These are phyloP conservation scores for Rosalia funebris DNA, from an alignment of 2,888 invertebrate genomes.

Conservation along the genomic window DNA sequence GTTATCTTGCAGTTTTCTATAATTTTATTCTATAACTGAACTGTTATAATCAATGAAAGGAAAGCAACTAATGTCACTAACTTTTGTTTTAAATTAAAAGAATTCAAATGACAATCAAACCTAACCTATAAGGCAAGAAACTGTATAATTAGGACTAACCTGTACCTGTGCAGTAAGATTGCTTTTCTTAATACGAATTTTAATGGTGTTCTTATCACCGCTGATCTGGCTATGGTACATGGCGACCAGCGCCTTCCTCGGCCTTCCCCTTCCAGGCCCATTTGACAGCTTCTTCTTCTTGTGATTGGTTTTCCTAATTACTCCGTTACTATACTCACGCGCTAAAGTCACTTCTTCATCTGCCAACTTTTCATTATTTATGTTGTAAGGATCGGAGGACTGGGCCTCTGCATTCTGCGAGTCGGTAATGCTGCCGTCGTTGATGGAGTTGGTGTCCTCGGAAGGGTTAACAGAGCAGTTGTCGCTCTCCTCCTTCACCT, in stretches of 20 bases:
- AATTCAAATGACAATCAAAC: too few relatives aligned
- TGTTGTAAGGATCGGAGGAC: constrained; percentile 36
- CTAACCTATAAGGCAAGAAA: background rate
- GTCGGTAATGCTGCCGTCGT: constrained; percentile 26
- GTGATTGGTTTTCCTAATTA: constrained; percentile 46
- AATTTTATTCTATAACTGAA: too few relatives aligned
- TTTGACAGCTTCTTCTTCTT: constrained; percentile 52
- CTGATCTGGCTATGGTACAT: constrained; percentile 72
- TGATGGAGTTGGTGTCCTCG: constrained; percentile 28
- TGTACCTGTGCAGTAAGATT: constrained; percentile 58
- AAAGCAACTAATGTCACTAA: too few relatives aligned
- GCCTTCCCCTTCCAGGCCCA: constrained; percentile 60
- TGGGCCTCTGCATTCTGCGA: constrained; percentile 26
- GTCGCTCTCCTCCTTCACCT: constrained; percentile 25
- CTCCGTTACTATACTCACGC: constrained; percentile 53
- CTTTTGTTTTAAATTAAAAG: too few relatives aligned
- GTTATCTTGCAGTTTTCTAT: too few relatives aligned
- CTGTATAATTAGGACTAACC: constrained; percentile 11
- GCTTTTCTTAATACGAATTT: constrained; percentile 76
- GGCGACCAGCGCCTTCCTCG: constrained; percentile 65
- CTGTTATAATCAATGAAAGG: too few relatives aligned
- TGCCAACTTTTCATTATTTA: constrained; percentile 37
- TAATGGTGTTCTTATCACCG: constrained; percentile 75
- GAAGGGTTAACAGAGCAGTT: constrained; percentile 22
- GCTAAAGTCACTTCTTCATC: constrained; percentile 33